These are phyloP conservation scores for Echinarachnius parma DNA, from an alignment of 53 echinoderm and acorn worm species.

Conservation along the genomic window DNA sequence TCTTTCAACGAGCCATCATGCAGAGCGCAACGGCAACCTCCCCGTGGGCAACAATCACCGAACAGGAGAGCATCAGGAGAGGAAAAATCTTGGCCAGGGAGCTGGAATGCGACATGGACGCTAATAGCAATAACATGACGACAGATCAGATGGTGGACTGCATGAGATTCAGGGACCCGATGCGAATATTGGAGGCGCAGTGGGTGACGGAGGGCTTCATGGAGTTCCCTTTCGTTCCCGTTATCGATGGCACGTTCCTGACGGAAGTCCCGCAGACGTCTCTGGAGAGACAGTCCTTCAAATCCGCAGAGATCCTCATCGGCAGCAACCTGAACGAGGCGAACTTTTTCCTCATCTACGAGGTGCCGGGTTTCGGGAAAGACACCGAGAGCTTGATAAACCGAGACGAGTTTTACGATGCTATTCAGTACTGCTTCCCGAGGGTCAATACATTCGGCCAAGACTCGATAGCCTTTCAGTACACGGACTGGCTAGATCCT, in stretches of 20 bases:
- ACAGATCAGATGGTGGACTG: constrained; percentile 57
- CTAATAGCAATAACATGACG: constrained; percentile 39
- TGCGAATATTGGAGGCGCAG: constrained; percentile 43
- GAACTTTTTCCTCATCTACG: constrained; percentile 79
- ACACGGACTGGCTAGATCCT: constrained; percentile 81
- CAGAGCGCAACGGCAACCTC: constrained; percentile 72
- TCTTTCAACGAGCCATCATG: constrained; percentile 76
- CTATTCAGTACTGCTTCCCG: constrained; percentile 57
- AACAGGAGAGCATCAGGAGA: constrained; percentile 67
- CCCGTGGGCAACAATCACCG: constrained; percentile 76
- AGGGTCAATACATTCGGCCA: constrained; percentile 62
- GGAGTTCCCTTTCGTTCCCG: constrained; percentile 78
- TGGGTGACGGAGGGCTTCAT: constrained; percentile 50
- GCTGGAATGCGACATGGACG: constrained; percentile 49
- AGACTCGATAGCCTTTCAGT: constrained; percentile 81
- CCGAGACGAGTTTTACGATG: constrained; percentile 52
- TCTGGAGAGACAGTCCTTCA: constrained; percentile 65
- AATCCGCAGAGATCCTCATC: constrained; percentile 67
- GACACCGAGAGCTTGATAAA: constrained; percentile 48
- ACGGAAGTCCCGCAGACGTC: constrained; percentile 73
- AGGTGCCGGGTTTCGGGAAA: constrained; percentile 49
- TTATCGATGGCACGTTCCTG: constrained; percentile 79
- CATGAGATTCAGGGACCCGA: constrained; percentile 36
- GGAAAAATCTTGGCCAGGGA: constrained; percentile 50
- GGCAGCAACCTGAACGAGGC: constrained; percentile 92